Percentiles rank a stretch among this genome's conserved stretches.
Conservation (phyloP, 2,797 vertebrate species). For the Prunella strophiata region DNA sequence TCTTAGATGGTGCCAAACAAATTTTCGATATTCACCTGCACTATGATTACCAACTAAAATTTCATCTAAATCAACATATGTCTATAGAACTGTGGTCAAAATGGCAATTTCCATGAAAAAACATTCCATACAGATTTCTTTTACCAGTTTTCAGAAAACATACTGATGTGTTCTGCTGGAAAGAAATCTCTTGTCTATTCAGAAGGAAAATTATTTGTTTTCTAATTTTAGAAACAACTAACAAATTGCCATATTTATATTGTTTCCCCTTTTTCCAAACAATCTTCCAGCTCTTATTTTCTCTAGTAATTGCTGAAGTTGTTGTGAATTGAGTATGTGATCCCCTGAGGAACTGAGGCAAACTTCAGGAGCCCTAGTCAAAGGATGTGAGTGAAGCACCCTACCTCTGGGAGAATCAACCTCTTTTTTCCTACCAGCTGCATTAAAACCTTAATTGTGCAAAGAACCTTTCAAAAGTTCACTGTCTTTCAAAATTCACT, state of each 20-base stretch:
- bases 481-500: not conserved
- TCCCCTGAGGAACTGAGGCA: not conserved
- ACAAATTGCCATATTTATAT: not conserved
- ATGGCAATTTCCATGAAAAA: not conserved
- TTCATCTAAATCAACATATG: not conserved
- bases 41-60: not conserved
- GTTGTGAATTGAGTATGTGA: not conserved
- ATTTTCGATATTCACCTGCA: not conserved
- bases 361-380: not conserved
- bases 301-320: not conserved
- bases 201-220: not conserved
- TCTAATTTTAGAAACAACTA: slow-evolving; percentile 9
- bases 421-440: not conserved
- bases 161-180: not conserved
- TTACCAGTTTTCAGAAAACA: not conserved
- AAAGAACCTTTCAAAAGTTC: not conserved
- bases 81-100: not conserved
- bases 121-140: not conserved
- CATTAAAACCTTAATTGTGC: slow-evolving; percentile 13
- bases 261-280: not conserved
- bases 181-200: not conserved
- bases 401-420: not conserved
- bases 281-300: not conserved
- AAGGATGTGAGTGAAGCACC: slow-evolving; percentile 15
- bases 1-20: not conserved